Evolutionary conservation across 2,797 vertebrate genomes (phyloP), one percentile per base, ranked within the genome.

Genomic region (Apodemus agrarius): DNA sequence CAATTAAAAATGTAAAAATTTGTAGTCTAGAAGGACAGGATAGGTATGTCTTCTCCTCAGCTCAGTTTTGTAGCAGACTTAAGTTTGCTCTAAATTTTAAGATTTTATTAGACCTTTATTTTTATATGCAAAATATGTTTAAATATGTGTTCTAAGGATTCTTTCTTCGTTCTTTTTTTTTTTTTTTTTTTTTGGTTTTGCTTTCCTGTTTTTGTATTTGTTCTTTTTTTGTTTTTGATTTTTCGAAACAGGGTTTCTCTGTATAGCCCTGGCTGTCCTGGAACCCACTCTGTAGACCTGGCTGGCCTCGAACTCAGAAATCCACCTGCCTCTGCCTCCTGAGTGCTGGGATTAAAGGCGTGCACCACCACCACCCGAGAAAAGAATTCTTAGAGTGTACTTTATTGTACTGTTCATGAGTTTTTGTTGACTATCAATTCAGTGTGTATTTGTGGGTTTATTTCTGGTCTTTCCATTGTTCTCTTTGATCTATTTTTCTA

Each of bases 401-500:
- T 92, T 82, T 46, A 75, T 29, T 94, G 75, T 3, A 83, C 34
- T 96, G 8, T 46, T 63, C 78, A 83, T 81, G 34, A 9, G 40
- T 1, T 24, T 75, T 87, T 59, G n/a, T 69, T 46, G 96, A 93
- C 82, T 93, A 72, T 93, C 90, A 96, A 54, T 84, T 76, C 61
- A 91, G 14, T 76, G 16, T 94, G 12, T 82, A 61, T 74, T n/a
- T 86, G 34, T 76, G 34, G 12, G 29, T 74, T 67, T 97, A 90
- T 94, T 95, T 96, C 49, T 95, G 52, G 72, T 90, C 37, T 89
- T 90, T 88, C 52, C 78, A 61, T 93, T 69, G 85, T 24, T 91
- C 78, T 76, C 81, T 94, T 87, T 96, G 76, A 95, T 92, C 80
- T 87, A 84, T 91, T 94, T 96, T 57, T 97, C 81, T 92, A 61